A percentile compares a stretch with the other conserved stretches of the same genome.
Conservation (phyloP, 1,140 invertebrate species). For the Hylaeus anthracinus region DNA sequence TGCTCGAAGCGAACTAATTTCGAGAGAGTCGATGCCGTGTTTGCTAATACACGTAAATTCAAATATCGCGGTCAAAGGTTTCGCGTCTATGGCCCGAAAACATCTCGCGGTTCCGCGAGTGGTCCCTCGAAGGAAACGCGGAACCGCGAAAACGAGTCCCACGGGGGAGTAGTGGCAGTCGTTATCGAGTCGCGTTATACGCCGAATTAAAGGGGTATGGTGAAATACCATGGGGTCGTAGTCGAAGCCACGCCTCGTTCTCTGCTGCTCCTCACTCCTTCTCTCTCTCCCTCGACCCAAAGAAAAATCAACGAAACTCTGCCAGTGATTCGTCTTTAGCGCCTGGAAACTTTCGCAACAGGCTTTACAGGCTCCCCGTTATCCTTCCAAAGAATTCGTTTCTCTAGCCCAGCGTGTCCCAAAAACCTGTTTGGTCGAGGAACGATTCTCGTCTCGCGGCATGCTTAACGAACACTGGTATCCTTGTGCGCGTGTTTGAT, state of each 20-base stretch:
- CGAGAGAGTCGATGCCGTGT: no score
- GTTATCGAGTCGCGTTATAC: conserved; percentile 63
- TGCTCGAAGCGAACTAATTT: no score
- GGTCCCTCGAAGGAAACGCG: conserved; percentile 25
- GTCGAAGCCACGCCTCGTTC: conserved; percentile 61
- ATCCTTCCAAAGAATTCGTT: neutral
- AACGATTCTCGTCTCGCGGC: no score
- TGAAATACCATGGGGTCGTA: conserved; percentile 61
- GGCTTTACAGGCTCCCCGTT: neutral
- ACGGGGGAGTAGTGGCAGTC: conserved; percentile 45
- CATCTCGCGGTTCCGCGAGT: neutral
- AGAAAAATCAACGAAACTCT: conserved; percentile 14
- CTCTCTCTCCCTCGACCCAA: conserved; percentile 8
- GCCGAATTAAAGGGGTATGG: conserved; percentile 61
- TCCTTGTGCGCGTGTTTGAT: no score
- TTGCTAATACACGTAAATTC: no score
- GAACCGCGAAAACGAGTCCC: conserved; percentile 46
- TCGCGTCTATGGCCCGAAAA: neutral
- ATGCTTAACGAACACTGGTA: no score
- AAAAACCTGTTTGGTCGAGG: no score
- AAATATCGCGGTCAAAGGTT: no score
- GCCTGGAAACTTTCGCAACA: neutral
- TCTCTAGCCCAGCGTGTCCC: neutral
- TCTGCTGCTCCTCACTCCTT: conserved; percentile 42
- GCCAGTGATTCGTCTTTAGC: conserved; percentile 4